phyloP scores from a whole-genome alignment of 2,888 invertebrate genomes.

The Phalera bucephala region DNA sequence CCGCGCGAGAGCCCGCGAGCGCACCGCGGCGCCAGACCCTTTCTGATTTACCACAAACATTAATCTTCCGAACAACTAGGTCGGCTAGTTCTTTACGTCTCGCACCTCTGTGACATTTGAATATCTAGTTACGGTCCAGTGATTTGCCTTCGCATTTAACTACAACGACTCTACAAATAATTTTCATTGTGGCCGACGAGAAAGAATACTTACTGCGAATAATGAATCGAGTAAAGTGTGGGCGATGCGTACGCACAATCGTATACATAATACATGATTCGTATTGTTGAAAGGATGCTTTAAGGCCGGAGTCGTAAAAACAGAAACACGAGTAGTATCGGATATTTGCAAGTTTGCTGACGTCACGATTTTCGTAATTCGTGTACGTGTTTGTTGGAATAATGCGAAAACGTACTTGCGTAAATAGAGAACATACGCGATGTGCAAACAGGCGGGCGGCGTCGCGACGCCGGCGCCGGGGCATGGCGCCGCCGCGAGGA shows the following conservation, averaged over 20 bases:
- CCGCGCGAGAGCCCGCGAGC: constrained; percentile 26
- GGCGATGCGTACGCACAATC: constrained; percentile 1
- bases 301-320: constrained; percentile 23
- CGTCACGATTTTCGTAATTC: constrained; percentile 51
- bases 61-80: constrained; percentile 59
- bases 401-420: constrained; percentile 64
- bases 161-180: not conserved
- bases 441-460: constrained; percentile 63
- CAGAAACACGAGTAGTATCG: constrained; percentile 24
- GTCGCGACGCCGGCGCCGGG: constrained; percentile 48
- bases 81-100: constrained; percentile 45
- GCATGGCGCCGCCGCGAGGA: constrained; percentile 43
- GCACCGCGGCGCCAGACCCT: constrained; percentile 49
- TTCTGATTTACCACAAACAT: constrained; percentile 63
- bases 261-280: not conserved
- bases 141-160: constrained; percentile 8
- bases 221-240: not conserved
- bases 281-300: constrained; percentile 19
- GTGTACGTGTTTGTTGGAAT: constrained; percentile 57
- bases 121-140: constrained; percentile 31
- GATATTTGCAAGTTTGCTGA: constrained; percentile 29
- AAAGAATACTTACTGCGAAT: not conserved
- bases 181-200: not conserved
- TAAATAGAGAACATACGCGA: constrained; percentile 72
- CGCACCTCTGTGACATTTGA: constrained; percentile 45